Evolutionary conservation across 2,113 vertebrate species (phyloP), one percentile per base, ranked within the genome.

Genomic region (Neotragus pygmaeus): DNA sequence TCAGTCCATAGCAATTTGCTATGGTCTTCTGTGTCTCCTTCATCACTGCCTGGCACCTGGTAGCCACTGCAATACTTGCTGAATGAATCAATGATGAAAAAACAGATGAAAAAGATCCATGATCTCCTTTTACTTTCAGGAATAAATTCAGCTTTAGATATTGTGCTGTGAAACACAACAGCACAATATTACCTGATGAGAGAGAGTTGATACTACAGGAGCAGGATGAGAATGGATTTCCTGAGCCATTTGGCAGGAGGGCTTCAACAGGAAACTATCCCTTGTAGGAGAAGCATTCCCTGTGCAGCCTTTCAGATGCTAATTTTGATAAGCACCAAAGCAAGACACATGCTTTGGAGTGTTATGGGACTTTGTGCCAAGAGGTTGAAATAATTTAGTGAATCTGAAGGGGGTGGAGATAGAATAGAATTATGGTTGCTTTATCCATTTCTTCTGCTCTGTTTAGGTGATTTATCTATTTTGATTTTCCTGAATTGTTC

Each of bases 401-500:
- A 95, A 91, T 85, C 39, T 55, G 28, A 83, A 87, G 51, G 58
- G 33, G 91, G n/a, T 89, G n/a, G 77, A 93, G 45, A 55, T 77
- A 49, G 23, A 57, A 60, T 39, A 96, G 90, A 97, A 92, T 98
- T 97, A 97, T 21, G 25, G 80, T 91, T 75, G n/a, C 36, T 95
- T 91, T 94, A 93, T 84, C 82, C 80, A 87, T 84, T 94, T 94
- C 90, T 96, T 94, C 90, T 84, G 47, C 93, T 96, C 78, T 96
- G 51, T 97, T 91, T 91, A 89, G 58, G 30, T 97, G 94, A 96
- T 94, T 98, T 97, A 95, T 97, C 88, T 96, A 27, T 95, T 97
- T 93, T 85, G 97, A 87, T 91, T 98, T 95, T 87, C 91, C 30
- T 93, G 95, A 88, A 75, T 96, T 98, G 90, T 97, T 97, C 95